A percentile compares a stretch with the other conserved stretches of the same genome.
Conservation (phyloP, 1,140 invertebrate species). For the Procambarus clarkii region DNA sequence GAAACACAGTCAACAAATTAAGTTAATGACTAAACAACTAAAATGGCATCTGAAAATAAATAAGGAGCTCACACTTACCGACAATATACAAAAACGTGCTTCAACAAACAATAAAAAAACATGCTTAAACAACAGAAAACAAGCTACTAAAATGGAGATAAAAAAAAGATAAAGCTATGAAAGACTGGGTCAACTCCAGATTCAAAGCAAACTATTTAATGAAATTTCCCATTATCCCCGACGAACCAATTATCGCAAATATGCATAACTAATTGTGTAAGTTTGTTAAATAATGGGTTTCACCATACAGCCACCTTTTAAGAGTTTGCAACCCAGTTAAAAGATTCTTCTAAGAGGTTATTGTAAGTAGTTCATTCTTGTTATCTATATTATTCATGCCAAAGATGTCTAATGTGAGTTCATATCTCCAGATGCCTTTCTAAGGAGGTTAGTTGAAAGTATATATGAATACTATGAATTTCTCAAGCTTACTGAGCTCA, state of each 20-base stretch:
- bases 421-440: slow-evolving; percentile 37
- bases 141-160: neutral
- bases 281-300: neutral
- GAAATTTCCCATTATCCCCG: neutral
- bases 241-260: neutral
- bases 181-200: slow-evolving; percentile 1
- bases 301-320: neutral
- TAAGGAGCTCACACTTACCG: neutral
- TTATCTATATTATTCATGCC: slow-evolving; percentile 34
- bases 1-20: neutral
- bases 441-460: slow-evolving; percentile 13
- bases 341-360: slow-evolving; percentile 3
- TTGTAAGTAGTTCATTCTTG: slow-evolving; percentile 9
- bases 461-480: neutral
- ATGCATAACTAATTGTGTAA: neutral
- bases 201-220: neutral
- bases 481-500: slow-evolving; percentile 24
- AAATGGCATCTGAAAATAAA: neutral
- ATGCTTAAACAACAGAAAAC: neutral
- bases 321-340: slow-evolving; percentile 19
- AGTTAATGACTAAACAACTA: neutral
- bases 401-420: slow-evolving; percentile 18
- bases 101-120: neutral
- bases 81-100: neutral
- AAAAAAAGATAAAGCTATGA: neutral